These are phyloP conservation scores for Albula goreensis DNA, from an alignment of 2,113 vertebrate species.

Conservation along the genomic window DNA sequence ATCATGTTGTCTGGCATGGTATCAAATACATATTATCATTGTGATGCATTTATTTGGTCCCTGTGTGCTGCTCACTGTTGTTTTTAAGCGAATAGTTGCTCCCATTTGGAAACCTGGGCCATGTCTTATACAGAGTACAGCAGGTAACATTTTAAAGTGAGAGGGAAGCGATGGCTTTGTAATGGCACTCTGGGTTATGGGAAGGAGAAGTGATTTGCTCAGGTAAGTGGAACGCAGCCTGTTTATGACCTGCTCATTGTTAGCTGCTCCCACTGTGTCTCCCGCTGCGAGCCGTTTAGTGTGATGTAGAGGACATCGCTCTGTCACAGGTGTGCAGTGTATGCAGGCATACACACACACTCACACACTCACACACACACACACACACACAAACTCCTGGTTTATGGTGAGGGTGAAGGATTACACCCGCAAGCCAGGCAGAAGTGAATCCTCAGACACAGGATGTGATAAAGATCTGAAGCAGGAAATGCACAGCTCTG, in stretches of 20 bases:
- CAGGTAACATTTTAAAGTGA: background rate
- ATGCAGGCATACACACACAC: background rate
- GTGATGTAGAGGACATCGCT: background rate
- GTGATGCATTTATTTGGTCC: too few species aligned
- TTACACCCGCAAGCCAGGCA: background rate
- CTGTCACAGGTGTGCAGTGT: background rate
- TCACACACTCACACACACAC: background rate
- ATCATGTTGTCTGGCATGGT: too few species aligned
- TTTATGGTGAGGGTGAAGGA: background rate
- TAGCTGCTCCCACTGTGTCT: background rate
- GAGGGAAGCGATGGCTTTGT: background rate
- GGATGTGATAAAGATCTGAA: conserved; percentile 2
- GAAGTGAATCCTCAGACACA: conserved; percentile 2
- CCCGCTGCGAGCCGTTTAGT: background rate
- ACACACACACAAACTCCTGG: background rate
- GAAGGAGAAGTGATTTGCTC: background rate
- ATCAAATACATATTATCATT: too few species aligned
- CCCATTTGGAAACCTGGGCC: too few species aligned
- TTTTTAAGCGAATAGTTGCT: too few species aligned
- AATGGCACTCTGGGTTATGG: background rate
- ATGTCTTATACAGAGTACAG: background rate
- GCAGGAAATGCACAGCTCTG: background rate
- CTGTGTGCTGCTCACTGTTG: too few species aligned
- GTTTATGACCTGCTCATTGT: background rate
- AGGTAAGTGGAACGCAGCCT: background rate